A percentile compares a stretch with the other conserved stretches of the same genome.
These are phyloP conservation scores for Magallana gigas DNA, from an alignment of 1,140 invertebrate genomes.

Conservation along the genomic window DNA sequence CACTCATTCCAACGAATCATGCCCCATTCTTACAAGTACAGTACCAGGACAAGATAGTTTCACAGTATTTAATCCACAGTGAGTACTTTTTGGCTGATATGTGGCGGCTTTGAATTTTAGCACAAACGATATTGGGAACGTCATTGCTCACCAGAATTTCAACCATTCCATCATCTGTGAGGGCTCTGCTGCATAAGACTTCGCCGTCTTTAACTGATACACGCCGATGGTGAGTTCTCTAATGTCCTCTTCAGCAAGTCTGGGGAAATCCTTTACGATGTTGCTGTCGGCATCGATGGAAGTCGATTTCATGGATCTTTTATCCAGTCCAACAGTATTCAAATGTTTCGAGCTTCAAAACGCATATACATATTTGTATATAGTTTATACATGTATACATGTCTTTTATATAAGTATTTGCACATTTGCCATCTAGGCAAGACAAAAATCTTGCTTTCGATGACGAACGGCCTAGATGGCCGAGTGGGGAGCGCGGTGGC, in stretches of 20 bases:
- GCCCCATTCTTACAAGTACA: background rate
- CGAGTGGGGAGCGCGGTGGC: too few relatives aligned
- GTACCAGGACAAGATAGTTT: background rate
- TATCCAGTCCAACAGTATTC: too few relatives aligned
- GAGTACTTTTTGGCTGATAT: too few relatives aligned
- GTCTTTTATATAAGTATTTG: too few relatives aligned
- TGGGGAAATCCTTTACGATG: background rate
- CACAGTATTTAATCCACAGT: background rate
- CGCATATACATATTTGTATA: background rate
- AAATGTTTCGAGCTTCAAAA: too few relatives aligned
- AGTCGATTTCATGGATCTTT: too few relatives aligned
- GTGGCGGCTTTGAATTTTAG: constrained; percentile 35
- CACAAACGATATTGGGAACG: background rate
- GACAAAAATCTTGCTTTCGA: too few relatives aligned
- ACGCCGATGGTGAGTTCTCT: constrained; percentile 32
- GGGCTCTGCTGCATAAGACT: too few relatives aligned
- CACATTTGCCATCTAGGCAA: too few relatives aligned
- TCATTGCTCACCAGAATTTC: background rate
- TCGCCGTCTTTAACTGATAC: background rate
- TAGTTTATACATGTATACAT: background rate
- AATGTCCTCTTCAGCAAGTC: too few relatives aligned
- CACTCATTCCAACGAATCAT: constrained; percentile 17
- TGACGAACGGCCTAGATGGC: too few relatives aligned
- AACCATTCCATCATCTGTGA: too few relatives aligned
- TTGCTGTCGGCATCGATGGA: background rate